Base-by-base conservation (phyloP, 2,113 vertebrate species). In the Pogona vitticeps region DNA sequence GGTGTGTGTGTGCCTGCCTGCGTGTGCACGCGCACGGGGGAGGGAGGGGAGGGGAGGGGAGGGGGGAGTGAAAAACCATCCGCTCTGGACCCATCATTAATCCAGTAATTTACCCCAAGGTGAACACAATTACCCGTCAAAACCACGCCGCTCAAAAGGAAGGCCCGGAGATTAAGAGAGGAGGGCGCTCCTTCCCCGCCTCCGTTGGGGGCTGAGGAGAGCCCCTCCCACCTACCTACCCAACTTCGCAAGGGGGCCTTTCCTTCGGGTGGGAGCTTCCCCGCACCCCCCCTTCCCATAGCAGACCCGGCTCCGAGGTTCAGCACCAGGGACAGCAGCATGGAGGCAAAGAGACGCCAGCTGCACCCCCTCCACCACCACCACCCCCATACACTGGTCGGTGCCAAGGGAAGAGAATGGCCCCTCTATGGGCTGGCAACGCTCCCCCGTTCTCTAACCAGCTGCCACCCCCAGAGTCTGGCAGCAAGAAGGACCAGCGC, bases 401-500 rank as follows among this genome's bases (percentile, higher is more conserved):
- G 1, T 20, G 68, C 68, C 82, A 36, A 58, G 46, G 52, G 68
- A 10, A 83, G n/a, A 38, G 81, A 38, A 59, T 6, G 68, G 81
- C 68, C 3, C 81, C 68, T 58, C 81, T 59, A 1, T 58, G 6
- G n/a, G 2, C 73, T 67, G 73, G 83, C 83, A 36, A 14, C 46
- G 75, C 46, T 31, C 33, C 36, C 63, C n/a, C 40, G 12, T 40
- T 52, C 26, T 17, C 72, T 2, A 26, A 78, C 73, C 76, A 86
- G 84, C 42, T 71, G 84, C 76, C 84, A 31, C 76, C 76, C 52
- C 84, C 76, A 38, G 33, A 31, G 65, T 79, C 84, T 68, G 65
- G 84, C 84, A 78, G 61, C 67, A 13, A 42, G 7, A 0, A 18
- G 20, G 17, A 59, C 40, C n/a, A 15, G n/a, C 4, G 38, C 18